Percentiles rank a stretch among this genome's conserved stretches.
Conservation (phyloP, 2,113 vertebrate species). For the Hippotragus niger region DNA sequence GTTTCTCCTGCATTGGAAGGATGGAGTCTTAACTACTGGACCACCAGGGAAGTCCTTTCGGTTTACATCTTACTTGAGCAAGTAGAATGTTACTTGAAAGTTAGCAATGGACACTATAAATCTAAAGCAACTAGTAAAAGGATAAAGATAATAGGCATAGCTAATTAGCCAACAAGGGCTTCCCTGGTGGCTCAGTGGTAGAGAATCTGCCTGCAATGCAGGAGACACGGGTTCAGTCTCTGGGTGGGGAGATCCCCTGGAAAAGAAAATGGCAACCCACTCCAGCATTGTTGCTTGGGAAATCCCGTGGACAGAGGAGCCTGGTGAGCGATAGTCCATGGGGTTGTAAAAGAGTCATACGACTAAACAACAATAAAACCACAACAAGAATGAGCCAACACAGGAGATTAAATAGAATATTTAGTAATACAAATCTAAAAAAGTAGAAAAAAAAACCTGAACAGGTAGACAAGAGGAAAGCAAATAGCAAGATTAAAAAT, state of each 20-base stretch:
- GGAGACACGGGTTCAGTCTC: background rate
- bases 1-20: background rate
- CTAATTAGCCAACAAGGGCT: background rate
- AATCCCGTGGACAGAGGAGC: background rate
- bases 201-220: background rate
- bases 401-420: background rate
- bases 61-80: background rate
- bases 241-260: background rate
- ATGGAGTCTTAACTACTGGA: background rate
- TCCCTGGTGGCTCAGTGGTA: background rate
- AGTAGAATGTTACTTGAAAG: background rate
- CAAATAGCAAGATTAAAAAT: background rate
- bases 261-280: background rate
- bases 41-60: background rate
- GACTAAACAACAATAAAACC: background rate
- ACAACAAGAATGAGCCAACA: background rate
- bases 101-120: background rate
- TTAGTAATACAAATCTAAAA: background rate
- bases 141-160: background rate
- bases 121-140: background rate
- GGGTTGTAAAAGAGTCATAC: background rate
- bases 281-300: background rate
- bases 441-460: background rate
- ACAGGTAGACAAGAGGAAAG: background rate
- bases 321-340: background rate